Evolutionary conservation across 2,113 vertebrate genomes (phyloP).

Genomic region (Neoarius graeffei): DNA sequence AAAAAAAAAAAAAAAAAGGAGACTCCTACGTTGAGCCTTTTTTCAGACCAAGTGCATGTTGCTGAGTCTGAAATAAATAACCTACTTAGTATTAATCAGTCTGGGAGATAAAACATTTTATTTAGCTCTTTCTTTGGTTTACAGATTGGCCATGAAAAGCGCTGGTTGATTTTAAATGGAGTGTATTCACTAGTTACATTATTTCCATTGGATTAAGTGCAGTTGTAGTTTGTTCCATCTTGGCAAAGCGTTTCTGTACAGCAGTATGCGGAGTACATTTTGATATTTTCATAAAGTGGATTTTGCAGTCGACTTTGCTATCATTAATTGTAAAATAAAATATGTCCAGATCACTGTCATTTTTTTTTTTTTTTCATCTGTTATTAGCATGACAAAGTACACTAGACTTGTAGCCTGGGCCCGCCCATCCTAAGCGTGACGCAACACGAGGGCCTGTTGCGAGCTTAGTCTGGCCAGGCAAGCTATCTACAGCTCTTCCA

Average conservation of each 20-base stretch:
- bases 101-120: not conserved
- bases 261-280: too few relatives aligned
- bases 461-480: too few relatives aligned
- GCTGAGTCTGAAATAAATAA: not conserved
- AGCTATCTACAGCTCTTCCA: too few relatives aligned
- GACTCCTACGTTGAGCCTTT: not conserved
- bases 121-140: not conserved
- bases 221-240: not conserved
- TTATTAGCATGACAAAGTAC: not conserved
- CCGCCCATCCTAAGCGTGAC: too few relatives aligned
- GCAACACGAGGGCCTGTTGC: too few relatives aligned
- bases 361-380: too few relatives aligned
- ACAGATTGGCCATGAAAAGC: not conserved
- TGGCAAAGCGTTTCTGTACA: too few relatives aligned
- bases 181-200: too few relatives aligned
- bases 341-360: not conserved
- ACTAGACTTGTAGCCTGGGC: too few relatives aligned
- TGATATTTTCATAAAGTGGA: not conserved
- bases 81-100: not conserved
- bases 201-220: too few relatives aligned
- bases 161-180: not conserved
- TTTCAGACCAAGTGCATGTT: not conserved
- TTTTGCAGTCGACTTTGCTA: not conserved
- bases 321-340: not conserved
- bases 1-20: not conserved